Evolutionary conservation across 2,797 vertebrate genomes (phyloP), one percentile per base, ranked within the genome.

Genomic region (Meda fulgida): DNA sequence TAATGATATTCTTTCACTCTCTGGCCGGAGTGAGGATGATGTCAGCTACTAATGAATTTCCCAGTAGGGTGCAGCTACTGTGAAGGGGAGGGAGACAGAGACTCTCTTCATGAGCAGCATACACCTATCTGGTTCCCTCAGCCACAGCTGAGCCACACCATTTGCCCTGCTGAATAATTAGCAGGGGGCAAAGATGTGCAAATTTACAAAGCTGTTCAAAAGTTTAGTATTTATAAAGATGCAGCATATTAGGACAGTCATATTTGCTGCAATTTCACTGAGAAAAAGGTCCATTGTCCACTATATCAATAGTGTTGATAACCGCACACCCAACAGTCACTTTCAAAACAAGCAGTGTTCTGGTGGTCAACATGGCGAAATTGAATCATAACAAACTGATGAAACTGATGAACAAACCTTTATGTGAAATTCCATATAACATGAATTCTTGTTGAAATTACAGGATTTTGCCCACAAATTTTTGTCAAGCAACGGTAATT

Each of bases 41-140:
- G 95, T 95, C 95, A 95, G 93, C 90, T 85, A 85, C 92, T 94
- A 94, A 95, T 96, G 93, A 94, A 96, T 95, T 95, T 93, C 94
- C 93, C 94, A 94, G 93, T 90, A 94, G 94, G 93, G 90, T 92
- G 94, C 94, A 91, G 93, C 94, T 92, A 92, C 92, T 89, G 87
- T 89, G 91, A 92, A 90, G 91, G 48, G 90, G 91, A 92, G 90
- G 89, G 89, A 93, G 93, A 94, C 94, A 95, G 93, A 95, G 67
- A 93, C 90, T 88, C 90, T 92, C 91, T 94, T 94, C 88, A 93
- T 93, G 90, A 93, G 91, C 93, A 89, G 90, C 91, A 53, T 76
- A 91, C 90, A 92, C 91, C 93, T 92, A 91, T 90, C 90, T 66
- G 51, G 88, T 91, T 88, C 93, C 89, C 89, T 91, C 91, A 91